phyloP scores from a whole-genome alignment of 2,113 vertebrate species.

The Odocoileus virginianus region DNA sequence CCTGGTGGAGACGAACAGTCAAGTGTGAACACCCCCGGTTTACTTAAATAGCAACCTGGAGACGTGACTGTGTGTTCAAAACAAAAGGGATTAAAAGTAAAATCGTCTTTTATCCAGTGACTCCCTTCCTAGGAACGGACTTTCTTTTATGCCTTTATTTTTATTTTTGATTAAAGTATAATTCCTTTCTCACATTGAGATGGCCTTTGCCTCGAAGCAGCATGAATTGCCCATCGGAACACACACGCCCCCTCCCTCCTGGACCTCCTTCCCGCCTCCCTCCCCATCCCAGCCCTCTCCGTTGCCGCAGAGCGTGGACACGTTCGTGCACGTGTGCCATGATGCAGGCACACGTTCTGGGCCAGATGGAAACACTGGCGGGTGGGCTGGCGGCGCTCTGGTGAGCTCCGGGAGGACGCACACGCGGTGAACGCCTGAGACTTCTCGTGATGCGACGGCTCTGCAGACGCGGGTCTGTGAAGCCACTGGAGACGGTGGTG shows the following conservation, averaged over 20 bases:
- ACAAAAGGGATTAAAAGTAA: neutral
- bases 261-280: neutral
- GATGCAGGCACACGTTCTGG: neutral
- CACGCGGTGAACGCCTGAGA: accelerated
- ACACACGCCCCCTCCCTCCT: neutral
- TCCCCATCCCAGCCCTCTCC: neutral
- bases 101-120: neutral
- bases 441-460: neutral
- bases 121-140: neutral
- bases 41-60: neutral
- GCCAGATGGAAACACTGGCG: neutral
- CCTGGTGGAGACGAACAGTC: accelerated
- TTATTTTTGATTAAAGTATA: neutral
- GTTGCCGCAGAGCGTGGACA: neutral
- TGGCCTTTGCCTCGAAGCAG: neutral
- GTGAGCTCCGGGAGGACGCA: accelerated
- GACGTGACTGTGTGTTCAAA: neutral
- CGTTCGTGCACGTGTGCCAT: neutral
- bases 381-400: neutral
- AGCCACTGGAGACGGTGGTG: neutral
- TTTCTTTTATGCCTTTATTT: neutral
- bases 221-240: neutral
- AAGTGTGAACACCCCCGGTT: accelerated
- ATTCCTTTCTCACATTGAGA: neutral
- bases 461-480: neutral